Evolutionary conservation across 2,113 vertebrate genomes (phyloP).

Genomic region (Cottus gobio): DNA sequence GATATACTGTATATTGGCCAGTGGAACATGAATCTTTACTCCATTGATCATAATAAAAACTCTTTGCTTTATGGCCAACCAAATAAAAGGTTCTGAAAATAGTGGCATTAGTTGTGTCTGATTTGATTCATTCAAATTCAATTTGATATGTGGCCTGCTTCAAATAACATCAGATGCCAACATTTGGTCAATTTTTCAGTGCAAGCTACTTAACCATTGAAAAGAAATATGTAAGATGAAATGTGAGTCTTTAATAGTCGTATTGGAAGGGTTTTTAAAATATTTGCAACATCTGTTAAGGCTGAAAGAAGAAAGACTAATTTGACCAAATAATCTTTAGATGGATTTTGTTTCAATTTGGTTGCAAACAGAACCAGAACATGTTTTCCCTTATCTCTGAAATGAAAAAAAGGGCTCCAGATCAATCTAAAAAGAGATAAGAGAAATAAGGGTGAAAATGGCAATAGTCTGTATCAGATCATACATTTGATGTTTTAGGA

Average conservation of each 20-base stretch:
- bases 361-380: conserved; percentile 15
- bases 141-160: neutral
- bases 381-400: conserved; percentile 23
- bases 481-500: conserved; percentile 16
- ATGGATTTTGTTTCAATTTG: conserved; percentile 37
- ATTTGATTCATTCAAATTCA: neutral
- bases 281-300: conserved; percentile 44
- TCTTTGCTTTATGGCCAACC: neutral
- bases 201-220: conserved; percentile 8
- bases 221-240: conserved; percentile 28
- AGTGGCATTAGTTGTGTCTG: neutral
- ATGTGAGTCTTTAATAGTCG: conserved; percentile 15
- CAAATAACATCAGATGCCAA: neutral
- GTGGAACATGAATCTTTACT: conserved; percentile 74
- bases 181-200: neutral
- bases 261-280: conserved; percentile 39
- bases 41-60: conserved; percentile 75
- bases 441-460: neutral
- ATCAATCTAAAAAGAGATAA: neutral
- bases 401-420: neutral
- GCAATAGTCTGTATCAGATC: neutral
- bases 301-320: conserved; percentile 25
- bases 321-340: conserved; percentile 38
- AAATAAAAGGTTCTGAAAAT: neutral
- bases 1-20: conserved; percentile 66